Evolutionary conservation across 2,888 invertebrate genomes (phyloP).

Genomic region (Hecatera dysodea): DNA sequence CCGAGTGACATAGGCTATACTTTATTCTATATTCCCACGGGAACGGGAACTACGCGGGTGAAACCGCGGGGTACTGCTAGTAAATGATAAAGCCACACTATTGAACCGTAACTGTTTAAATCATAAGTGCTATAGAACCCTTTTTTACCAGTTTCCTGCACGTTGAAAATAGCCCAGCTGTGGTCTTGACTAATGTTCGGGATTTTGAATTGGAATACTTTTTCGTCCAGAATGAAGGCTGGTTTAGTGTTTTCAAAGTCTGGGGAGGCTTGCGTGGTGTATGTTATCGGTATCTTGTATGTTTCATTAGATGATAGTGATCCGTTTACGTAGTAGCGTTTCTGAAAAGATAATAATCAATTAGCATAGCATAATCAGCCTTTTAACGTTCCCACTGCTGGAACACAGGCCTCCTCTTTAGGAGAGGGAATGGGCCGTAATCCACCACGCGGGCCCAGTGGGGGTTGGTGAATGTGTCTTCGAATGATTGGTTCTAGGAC

Average conservation of each 20-base stretch:
- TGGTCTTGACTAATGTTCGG: slow-evolving; percentile 73
- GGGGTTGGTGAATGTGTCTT: too few species aligned
- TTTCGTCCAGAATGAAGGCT: slow-evolving; percentile 78
- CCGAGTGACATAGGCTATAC: too few species aligned
- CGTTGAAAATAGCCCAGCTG: slow-evolving; percentile 91
- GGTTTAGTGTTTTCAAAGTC: slow-evolving; percentile 82
- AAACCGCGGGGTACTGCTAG: too few species aligned
- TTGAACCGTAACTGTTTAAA: not conserved
- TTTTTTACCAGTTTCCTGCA: slow-evolving; percentile 90
- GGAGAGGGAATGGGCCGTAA: too few species aligned
- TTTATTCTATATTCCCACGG: too few species aligned
- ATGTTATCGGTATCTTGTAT: slow-evolving; percentile 87
- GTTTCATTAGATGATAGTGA: slow-evolving; percentile 77
- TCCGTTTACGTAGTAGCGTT: slow-evolving; percentile 81
- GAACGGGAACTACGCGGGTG: too few species aligned
- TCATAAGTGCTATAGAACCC: not conserved
- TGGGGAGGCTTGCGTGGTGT: slow-evolving; percentile 74
- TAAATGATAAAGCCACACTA: too few species aligned
- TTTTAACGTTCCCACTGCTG: too few species aligned
- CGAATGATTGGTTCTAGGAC: too few species aligned
- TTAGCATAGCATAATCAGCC: too few species aligned
- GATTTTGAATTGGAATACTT: slow-evolving; percentile 70
- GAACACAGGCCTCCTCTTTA: too few species aligned
- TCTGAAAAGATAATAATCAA: slow-evolving; percentile 69
- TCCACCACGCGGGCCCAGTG: too few species aligned